These are phyloP conservation scores for Hyppa rectilinea DNA, from an alignment of 2,888 invertebrate genomes.

Conservation along the genomic window DNA sequence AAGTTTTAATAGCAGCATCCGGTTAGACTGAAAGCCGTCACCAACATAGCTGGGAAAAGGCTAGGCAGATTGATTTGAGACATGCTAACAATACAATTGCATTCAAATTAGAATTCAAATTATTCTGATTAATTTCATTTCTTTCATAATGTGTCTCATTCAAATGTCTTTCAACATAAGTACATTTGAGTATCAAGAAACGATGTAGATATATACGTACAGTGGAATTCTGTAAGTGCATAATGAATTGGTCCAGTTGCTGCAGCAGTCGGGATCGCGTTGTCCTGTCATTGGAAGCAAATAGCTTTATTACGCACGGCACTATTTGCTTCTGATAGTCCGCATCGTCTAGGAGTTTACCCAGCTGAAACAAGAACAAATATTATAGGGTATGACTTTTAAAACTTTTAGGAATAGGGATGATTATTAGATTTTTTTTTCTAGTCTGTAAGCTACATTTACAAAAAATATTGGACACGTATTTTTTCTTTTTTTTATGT, in stretches of 20 bases:
- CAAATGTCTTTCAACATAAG: not conserved
- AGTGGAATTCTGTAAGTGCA: conserved; percentile 94
- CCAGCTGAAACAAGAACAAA: conserved; percentile 92
- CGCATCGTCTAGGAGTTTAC: conserved; percentile 96
- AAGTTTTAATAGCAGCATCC: too few relatives aligned
- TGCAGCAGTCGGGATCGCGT: conserved; percentile 98
- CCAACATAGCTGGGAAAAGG: too few relatives aligned
- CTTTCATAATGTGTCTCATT: not conserved
- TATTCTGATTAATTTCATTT: too few relatives aligned
- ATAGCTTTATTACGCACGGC: conserved; percentile 99
- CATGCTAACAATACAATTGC: too few relatives aligned
- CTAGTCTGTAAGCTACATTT: too few relatives aligned
- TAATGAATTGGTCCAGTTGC: conserved; percentile 97
- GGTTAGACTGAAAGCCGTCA: too few relatives aligned
- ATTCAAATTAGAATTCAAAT: too few relatives aligned
- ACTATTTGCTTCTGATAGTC: conserved; percentile 99
- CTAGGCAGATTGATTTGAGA: too few relatives aligned
- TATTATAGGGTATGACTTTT: not conserved
- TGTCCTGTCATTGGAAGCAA: conserved; percentile 98
- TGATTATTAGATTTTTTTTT: too few relatives aligned
- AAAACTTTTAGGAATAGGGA: too few relatives aligned
- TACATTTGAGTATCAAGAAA: not conserved
- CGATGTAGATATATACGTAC: conserved; percentile 77
- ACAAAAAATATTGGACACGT: too few relatives aligned
- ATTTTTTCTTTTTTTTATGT: too few relatives aligned